phyloP scores from a whole-genome alignment of 1,140 invertebrate species.

The Papilio polytes region DNA sequence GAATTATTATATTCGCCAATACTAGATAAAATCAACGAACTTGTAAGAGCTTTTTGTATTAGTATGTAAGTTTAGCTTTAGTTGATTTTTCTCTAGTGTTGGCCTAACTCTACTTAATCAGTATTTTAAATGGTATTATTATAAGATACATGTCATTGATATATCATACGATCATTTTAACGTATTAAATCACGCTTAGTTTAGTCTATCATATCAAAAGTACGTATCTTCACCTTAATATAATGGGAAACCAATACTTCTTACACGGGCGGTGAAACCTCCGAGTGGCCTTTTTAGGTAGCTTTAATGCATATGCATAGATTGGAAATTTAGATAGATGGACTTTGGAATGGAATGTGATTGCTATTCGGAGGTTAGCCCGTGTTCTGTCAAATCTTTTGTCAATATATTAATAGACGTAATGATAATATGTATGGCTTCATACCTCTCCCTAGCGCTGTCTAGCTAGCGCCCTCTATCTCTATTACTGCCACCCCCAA shows the following conservation, averaged over 20 bases:
- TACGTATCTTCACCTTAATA: neutral
- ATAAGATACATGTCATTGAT: neutral
- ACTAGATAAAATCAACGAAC: conserved; percentile 30
- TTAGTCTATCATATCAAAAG: neutral
- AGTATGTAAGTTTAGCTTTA: conserved; percentile 36
- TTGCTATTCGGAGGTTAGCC: conserved; percentile 56
- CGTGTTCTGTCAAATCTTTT: conserved; percentile 51
- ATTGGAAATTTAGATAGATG: conserved; percentile 44
- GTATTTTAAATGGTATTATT: conserved; percentile 24
- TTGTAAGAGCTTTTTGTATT: conserved; percentile 21
- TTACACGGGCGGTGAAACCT: conserved; percentile 33
- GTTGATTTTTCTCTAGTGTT: conserved; percentile 34
- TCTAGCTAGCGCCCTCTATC: conserved; percentile 77
- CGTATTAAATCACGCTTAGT: neutral
- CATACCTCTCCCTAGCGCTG: conserved; percentile 70
- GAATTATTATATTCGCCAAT: conserved; percentile 3
- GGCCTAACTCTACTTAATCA: conserved; percentile 3
- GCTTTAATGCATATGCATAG: conserved; percentile 40
- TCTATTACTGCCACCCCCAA: conserved; percentile 55
- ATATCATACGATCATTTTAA: conserved; percentile 1
- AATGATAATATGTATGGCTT: conserved; percentile 52
- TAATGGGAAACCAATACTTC: neutral
- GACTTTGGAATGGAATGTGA: conserved; percentile 43
- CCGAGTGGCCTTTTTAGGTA: conserved; percentile 50
- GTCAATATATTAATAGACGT: conserved; percentile 44